Evolutionary conservation across 2,888 invertebrate genomes (phyloP), one percentile per base, ranked within the genome.

Genomic region (Xestobium rufovillosum): DNA sequence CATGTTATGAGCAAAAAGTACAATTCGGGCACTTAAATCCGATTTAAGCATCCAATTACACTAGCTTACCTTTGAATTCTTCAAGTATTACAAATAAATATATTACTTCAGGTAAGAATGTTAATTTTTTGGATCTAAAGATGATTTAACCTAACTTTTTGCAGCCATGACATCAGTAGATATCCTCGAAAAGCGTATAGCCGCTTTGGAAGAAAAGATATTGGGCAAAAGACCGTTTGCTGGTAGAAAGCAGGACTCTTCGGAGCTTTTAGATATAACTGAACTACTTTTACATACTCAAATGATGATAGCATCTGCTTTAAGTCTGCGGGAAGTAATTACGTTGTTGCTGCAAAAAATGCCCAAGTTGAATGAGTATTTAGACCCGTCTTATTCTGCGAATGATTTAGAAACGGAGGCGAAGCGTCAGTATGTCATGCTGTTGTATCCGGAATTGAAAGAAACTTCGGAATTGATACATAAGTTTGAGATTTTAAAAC

Each of bases 281-380:
- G 70, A 71, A 41, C 60, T 61, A 38, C 56, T 73, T 6, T 25
- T 67, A 10, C 65, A 69, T 50, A 64, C 65, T 1, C 68, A 71
- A 45, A 69, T 68, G 1, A 60, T 72, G 50, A 66, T 71, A 15
- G 61, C 66, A 3, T 68, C 72, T 4, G 70, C 72, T 2, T 45
- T 72, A 11, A 70, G 69, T 39, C 70, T 71, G 34, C 62, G 71
- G 26, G 70, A 72, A 42, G 66, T 67, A 11, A 60, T 68, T 11
- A 67, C 65, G 28, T 52, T 57, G 1, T 60, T 69, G 26, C 55
- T 70, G 27, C 62, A 67, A 44, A 59, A 68, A 34, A 55, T 72
- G 50, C 61, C 62, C 2, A 66, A 66, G 42, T 59, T 72, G 16
- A 70, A 70, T 40, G 60, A 62, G 10, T 68, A 67, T 43, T 53